phyloP scores from a whole-genome alignment of 2,113 vertebrate species.

The Cynocephalus volans region DNA sequence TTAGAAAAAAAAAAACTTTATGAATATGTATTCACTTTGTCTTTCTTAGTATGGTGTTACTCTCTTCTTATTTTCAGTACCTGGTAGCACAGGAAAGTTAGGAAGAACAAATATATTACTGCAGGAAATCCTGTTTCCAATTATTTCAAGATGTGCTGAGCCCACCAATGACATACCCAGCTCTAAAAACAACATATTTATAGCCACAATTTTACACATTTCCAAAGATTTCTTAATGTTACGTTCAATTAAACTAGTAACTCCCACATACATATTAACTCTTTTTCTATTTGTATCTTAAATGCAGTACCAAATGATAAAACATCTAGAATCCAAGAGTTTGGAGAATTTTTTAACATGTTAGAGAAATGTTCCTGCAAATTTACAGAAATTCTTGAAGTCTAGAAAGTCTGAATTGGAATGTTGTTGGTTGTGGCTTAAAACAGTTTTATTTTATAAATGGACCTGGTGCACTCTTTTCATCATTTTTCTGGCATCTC shows the following conservation, averaged over 20 bases:
- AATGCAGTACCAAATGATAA: constrained; percentile 48
- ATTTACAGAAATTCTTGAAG: constrained; percentile 53
- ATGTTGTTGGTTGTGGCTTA: background rate
- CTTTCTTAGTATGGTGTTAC: background rate
- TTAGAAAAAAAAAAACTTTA: background rate
- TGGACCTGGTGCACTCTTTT: background rate
- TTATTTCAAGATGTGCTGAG: constrained; percentile 35
- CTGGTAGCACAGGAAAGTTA: constrained; percentile 10
- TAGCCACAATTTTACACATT: constrained; percentile 46
- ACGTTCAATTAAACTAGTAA: constrained; percentile 59
- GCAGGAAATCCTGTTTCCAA: constrained; percentile 57
- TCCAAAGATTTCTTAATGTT: constrained; percentile 49
- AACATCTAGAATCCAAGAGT: constrained; percentile 45
- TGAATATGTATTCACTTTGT: background rate
- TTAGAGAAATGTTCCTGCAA: constrained; percentile 54
- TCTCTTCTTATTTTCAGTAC: constrained; percentile 15
- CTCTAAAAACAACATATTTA: constrained; percentile 47
- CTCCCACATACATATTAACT: constrained; percentile 33
- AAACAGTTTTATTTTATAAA: constrained; percentile 61
- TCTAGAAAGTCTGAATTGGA: background rate
- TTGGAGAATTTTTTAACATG: constrained; percentile 44
- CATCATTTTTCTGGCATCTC: constrained; percentile 60
- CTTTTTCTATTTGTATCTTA: constrained; percentile 40
- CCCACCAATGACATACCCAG: background rate
- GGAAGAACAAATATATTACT: constrained; percentile 9